Evolutionary conservation across 2,888 invertebrate genomes (phyloP), one percentile per base, ranked within the genome.

Genomic region (Diadegma fenestrale): DNA sequence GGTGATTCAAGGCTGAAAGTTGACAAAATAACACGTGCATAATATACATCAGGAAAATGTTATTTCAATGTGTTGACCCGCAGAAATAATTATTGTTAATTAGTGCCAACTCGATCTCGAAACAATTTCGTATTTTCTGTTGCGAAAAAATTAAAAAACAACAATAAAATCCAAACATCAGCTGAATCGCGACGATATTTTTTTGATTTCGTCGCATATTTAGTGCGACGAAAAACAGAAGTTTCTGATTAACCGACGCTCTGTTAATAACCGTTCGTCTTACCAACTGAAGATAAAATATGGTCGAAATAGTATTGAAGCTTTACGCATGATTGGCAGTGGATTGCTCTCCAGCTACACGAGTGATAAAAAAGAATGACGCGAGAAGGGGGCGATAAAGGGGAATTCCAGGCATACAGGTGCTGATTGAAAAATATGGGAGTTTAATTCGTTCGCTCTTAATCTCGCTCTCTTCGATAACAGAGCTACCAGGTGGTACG

Each of bases 1-100:
- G 88, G 89, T 86, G 89, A 91, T 90, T 90, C 92, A 92, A 92
- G 92, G 92, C 91, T 88, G 80, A 85, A 84, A 79, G 69, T 26
- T 58, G 19, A 26, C 14, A 14, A 5, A 14, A n/a, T n/a, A 58
- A 58, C 14, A 26, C 58, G 58, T 54, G 19, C 45, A 19, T 19
- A 33, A 12, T 37, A 12, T 37, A 68, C 14, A 26, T 30, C 30
- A 17, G n/a, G 26, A 64, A 64, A 64, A 19, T 10, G 4, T 64
- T 64, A 43, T 68, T 68, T 68, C 3, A 37, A 37, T 8, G 17
- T 26, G 8, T 8, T 22, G 7, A 17, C 7, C 4, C 45, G 45
- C 2, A 30, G 2, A 5, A 30, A 8, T n/a, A 45, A 8, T n/a
- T 30, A 14, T 30, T 8, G 6, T 33, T 0, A 7, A 41, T 68